A percentile compares a stretch with the other conserved stretches of the same genome.
Conservation (phyloP, 2,113 vertebrate species). For the Bujurquina vittata region DNA sequence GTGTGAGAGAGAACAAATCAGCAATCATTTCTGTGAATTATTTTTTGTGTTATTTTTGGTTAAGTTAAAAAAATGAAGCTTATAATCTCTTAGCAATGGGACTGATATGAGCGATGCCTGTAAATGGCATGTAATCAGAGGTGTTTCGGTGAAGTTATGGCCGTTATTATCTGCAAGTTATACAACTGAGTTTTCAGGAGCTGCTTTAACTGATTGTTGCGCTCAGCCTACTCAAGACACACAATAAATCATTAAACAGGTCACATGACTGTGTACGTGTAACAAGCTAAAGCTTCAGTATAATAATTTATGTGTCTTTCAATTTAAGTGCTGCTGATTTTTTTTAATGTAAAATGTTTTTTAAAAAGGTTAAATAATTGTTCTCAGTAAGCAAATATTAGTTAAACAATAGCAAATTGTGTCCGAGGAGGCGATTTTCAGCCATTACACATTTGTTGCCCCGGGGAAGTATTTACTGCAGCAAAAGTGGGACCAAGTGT, state of each 20-base stretch:
- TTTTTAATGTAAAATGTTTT: too few relatives aligned
- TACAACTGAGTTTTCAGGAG: neutral
- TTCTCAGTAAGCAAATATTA: neutral
- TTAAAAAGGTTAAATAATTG: too few relatives aligned
- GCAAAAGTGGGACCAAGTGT: neutral
- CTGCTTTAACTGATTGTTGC: neutral
- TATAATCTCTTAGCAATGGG: neutral
- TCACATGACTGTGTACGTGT: neutral
- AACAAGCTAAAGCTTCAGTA: neutral
- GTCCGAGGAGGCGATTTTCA: neutral
- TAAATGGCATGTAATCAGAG: neutral
- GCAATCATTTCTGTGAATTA: neutral
- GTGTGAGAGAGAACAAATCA: neutral
- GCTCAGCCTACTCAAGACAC: neutral
- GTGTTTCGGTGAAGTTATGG: neutral
- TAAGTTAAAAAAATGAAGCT: neutral
- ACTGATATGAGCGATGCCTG: neutral
- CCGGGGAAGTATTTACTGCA: neutral
- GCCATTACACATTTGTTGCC: neutral
- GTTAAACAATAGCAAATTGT: neutral
- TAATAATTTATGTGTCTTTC: too few relatives aligned
- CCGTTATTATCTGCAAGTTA: neutral
- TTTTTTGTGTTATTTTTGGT: neutral
- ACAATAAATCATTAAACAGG: neutral
- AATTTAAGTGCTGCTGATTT: too few relatives aligned